phyloP scores from a whole-genome alignment of 2,888 invertebrate genomes.

The Heliconius cydno region DNA sequence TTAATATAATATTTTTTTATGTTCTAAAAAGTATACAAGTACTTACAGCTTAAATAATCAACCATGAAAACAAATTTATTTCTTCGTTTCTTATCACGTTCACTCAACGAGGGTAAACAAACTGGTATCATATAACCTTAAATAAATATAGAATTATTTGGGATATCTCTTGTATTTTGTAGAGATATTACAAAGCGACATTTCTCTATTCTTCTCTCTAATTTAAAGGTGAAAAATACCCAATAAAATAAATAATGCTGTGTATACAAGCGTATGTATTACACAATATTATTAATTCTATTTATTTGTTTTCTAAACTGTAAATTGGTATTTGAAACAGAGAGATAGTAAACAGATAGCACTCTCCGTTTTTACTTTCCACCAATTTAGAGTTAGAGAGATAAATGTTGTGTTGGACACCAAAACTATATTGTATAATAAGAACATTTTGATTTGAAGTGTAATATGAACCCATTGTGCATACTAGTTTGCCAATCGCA shows the following conservation, averaged over 20 bases:
- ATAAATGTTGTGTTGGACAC: neutral
- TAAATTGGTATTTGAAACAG: no score
- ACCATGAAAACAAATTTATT: conserved; percentile 64
- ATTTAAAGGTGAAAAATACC: no score
- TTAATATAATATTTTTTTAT: conserved; percentile 2
- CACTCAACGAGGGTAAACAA: conserved; percentile 65
- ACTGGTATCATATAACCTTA: conserved; percentile 71
- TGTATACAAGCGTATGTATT: no score
- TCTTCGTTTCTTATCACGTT: conserved; percentile 61
- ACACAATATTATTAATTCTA: no score
- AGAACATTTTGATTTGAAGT: neutral
- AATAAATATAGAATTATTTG: conserved; percentile 44
- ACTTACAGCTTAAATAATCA: conserved; percentile 73
- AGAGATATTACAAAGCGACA: neutral
- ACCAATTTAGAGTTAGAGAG: neutral
- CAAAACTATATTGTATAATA: neutral
- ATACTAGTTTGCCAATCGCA: neutral
- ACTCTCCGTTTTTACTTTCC: neutral
- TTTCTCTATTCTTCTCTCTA: no score
- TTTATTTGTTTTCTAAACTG: no score
- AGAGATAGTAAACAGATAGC: neutral
- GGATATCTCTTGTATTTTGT: neutral
- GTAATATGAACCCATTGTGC: no score
- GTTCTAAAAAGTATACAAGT: conserved; percentile 1
- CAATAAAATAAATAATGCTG: no score